Evolutionary conservation across 2,888 invertebrate genomes (phyloP), one percentile per base, ranked within the genome.

Genomic region (Congeria kusceri): DNA sequence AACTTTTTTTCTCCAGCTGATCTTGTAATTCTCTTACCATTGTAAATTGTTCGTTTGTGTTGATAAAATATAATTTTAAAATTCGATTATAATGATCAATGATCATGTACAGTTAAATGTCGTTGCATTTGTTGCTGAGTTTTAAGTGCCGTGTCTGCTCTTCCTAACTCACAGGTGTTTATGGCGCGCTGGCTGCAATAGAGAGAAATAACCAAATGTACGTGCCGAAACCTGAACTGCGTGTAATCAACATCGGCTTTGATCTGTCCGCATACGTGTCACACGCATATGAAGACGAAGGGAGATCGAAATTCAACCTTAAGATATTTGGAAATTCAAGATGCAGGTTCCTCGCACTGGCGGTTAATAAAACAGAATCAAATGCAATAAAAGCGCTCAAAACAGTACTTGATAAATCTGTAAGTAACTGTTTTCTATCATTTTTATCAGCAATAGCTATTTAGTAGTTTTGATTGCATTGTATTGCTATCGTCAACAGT

Each of bases 391-490:
- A 90, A 67, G 86, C 90, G 0, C 80, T 93, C 25, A 87, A 89
- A 39, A 90, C 91, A 5, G 89, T 92, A 29, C 79, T 92, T 63
- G 92, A 93, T 77, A 89, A 90, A 84, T 92, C 92, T 62, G 92
- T 93, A 84, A 90, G 92, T 88, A 59, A 39, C 39, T 39, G 39
- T 39, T 39, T 39, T 5, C 39, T 15, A 39, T 39, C 39, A 39
- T 9, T 15, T 39, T 39, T 3, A 39, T 11, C 39, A 39, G 15
- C 39, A 39, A n/a, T 39, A 7, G 1, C 39, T 39, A 39, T 39
- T 39, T 13, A 39, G 39, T 39, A n/a, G n/a, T n/a, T n/a, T n/a
- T n/a, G n/a, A n/a, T n/a, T n/a, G n/a, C n/a, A n/a, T n/a, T n/a
- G n/a, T n/a, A n/a, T n/a, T n/a, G n/a, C n/a, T n/a, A n/a, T n/a